Base-by-base conservation (phyloP, 1,140 invertebrate genomes). In the Drosophila elegans region DNA sequence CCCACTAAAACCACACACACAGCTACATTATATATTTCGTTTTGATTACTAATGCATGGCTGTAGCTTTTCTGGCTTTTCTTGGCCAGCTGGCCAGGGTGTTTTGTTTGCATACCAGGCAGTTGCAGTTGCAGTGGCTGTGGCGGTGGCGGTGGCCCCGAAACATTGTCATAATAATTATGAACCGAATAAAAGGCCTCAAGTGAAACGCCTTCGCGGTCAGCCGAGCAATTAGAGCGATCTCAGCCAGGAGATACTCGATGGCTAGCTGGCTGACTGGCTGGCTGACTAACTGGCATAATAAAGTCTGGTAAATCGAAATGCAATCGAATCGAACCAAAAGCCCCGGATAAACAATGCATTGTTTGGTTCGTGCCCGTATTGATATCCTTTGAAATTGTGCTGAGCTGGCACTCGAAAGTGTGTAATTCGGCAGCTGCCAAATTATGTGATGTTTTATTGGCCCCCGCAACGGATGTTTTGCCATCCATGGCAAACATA, bases 131-230 rank as follows among this genome's bases (percentile, higher is more conserved):
- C 16, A 21, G 16, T 21, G 16, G 16, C 16, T 0, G 16, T 21
- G 51, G 32, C 12, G 7, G 29, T 7, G 5, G 7, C 46, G 32
- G 44, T 48, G 27, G 57, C 34, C 51, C 59, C 57, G 21, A 67
- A 86, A 86, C 75, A 88, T 83, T 86, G 83, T 86, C 83, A 86
- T 88, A 86, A 86, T 86, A 88, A 86, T 86, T 86, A 86, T 88
- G 66, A 74, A 34, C 74, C 42, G 39, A 66, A 48, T 54, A 61
- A 64, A 80, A 81, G 45, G 77, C 76, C 77, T 56, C 56, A 69
- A 72, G 71, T 62, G 67, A 81, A 81, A 81, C 73, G 78, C 66
- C 78, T 61, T 68, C 78, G 46, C 69, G 59, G 63, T 73, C 61
- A 73, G 60, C 55, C 41, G 54, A 53, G 77, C 82, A 80, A 85